Percentiles rank a stretch among this genome's conserved stretches.
Conservation (phyloP, 2,888 invertebrate species). For the Caenorhabditis plicata region DNA sequence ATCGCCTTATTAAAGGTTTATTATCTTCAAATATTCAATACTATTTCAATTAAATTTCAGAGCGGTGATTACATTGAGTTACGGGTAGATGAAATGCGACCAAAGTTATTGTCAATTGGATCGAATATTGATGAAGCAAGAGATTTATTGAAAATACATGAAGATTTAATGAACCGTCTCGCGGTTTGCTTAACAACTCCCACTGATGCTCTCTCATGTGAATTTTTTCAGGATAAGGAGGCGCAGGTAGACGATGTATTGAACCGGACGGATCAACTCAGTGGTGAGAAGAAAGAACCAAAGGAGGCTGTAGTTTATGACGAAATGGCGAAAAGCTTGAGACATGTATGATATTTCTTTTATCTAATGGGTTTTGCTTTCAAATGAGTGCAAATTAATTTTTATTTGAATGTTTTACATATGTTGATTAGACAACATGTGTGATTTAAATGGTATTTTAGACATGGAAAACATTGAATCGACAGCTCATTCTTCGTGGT, state of each 20-base stretch:
- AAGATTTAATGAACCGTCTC: slow-evolving; percentile 80
- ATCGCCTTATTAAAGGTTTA: slow-evolving; percentile 82
- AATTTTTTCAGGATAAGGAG: slow-evolving; percentile 76
- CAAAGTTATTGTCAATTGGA: slow-evolving; percentile 81
- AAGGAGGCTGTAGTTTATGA: slow-evolving; percentile 55
- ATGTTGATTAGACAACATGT: slow-evolving; percentile 4
- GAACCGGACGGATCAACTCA: slow-evolving; percentile 81
- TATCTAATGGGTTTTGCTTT: slow-evolving; percentile 2
- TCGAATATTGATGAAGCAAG: slow-evolving; percentile 77
- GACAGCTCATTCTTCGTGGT: slow-evolving; percentile 78
- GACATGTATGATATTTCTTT: slow-evolving; percentile 25
- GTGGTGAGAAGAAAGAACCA: slow-evolving; percentile 73
- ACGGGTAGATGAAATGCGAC: slow-evolving; percentile 82
- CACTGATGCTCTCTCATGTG: not conserved
- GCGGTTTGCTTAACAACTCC: slow-evolving; percentile 72
- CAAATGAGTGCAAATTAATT: not conserved
- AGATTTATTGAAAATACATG: slow-evolving; percentile 78
- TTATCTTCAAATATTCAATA: not conserved
- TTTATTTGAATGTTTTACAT: slow-evolving; percentile 1
- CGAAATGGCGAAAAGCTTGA: slow-evolving; percentile 41
- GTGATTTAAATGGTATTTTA: slow-evolving; percentile 11
- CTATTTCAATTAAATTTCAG: slow-evolving; percentile 69
- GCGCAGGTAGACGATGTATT: slow-evolving; percentile 85
- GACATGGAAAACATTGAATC: slow-evolving; percentile 81
- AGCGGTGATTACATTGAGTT: slow-evolving; percentile 81